These are phyloP conservation scores for Galemys pyrenaicus DNA, from an alignment of 2,113 vertebrate species.

Conservation along the genomic window DNA sequence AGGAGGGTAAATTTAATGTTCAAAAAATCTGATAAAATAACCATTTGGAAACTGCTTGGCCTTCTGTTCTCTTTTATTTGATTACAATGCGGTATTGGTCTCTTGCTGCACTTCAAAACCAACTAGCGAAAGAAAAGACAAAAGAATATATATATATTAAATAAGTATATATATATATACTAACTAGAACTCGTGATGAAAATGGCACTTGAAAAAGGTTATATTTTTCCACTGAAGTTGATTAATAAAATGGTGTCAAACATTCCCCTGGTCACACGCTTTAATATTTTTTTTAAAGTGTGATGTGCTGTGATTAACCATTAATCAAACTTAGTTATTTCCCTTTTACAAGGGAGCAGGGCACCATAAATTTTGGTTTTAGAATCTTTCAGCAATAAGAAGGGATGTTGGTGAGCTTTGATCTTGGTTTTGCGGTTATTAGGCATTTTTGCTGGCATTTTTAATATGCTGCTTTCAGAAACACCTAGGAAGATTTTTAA, in stretches of 20 bases:
- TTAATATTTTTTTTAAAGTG: conserved; percentile 60
- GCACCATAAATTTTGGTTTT: conserved; percentile 67
- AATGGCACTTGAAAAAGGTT: conserved; percentile 97
- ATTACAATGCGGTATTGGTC: conserved; percentile 84
- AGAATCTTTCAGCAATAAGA: conserved; percentile 78
- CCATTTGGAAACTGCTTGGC: conserved; percentile 87
- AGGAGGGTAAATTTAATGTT: conserved; percentile 84
- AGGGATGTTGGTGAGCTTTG: conserved; percentile 66
- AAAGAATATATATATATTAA: conserved; percentile 70
- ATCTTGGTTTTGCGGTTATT: conserved; percentile 71
- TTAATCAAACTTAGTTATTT: conserved; percentile 47
- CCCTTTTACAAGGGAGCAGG: conserved; percentile 64
- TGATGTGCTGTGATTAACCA: conserved; percentile 70
- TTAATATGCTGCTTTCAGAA: conserved; percentile 64
- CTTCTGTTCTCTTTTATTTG: conserved; percentile 87
- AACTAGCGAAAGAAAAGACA: conserved; percentile 75
- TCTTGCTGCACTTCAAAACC: conserved; percentile 90
- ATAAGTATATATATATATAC: conserved; percentile 78
- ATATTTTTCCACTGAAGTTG: conserved; percentile 99
- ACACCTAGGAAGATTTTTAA: conserved; percentile 50
- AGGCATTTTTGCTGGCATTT: conserved; percentile 73
- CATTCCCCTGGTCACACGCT: conserved; percentile 85
- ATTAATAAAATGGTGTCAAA: conserved; percentile 96
- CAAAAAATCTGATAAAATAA: conserved; percentile 84
- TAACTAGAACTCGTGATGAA: conserved; percentile 82